Base-by-base conservation (phyloP, 2,113 vertebrate species). In the Prionailurus viverrinus region DNA sequence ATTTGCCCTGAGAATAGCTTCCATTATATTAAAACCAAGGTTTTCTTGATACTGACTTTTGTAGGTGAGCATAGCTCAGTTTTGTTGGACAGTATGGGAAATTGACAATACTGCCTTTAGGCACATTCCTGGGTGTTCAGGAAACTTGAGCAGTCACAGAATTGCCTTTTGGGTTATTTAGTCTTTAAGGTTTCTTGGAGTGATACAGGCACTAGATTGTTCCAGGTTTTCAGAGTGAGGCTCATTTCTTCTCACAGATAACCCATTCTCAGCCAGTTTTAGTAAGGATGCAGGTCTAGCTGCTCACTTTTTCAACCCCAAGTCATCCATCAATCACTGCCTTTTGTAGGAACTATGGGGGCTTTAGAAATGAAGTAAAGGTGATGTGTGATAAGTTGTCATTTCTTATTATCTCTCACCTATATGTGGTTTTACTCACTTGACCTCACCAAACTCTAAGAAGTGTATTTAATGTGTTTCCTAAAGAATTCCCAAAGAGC, bases 21-120 rank as follows among this genome's bases (percentile, higher is more conserved):
- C 29, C 25, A 45, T 84, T 66, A 39, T 69, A 69, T 90, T 94
- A 83, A 87, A 92, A 93, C 29, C 29, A 31, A 79, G 14, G 27
- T 79, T 96, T 58, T 87, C 76, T 91, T 79, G n/a, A 9, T 65
- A 80, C 55, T 45, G 93, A 82, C 68, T 85, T 91, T 87, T 94
- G 19, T 85, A 48, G 27, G 31, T 94, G 41, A 82, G 39, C 5
- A 15, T 53, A 85, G 41, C 78, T 97, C 76, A 91, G 29, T 25
- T 61, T 82, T 82, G n/a, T 61, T 86, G 83, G 66, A n/a, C 27
- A 94, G 63, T 93, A 1, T 29, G 92, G 41, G 81, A 94, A 97
- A 83, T 55, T 48, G 41, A 29, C 39, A 86, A 23, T 55, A 41
- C 78, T 69, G 39, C 78, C 89, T 69, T 68, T 23, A 93, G 73